These are phyloP conservation scores for Cheilosia soror DNA, from an alignment of 2,888 invertebrate genomes.

Conservation along the genomic window DNA sequence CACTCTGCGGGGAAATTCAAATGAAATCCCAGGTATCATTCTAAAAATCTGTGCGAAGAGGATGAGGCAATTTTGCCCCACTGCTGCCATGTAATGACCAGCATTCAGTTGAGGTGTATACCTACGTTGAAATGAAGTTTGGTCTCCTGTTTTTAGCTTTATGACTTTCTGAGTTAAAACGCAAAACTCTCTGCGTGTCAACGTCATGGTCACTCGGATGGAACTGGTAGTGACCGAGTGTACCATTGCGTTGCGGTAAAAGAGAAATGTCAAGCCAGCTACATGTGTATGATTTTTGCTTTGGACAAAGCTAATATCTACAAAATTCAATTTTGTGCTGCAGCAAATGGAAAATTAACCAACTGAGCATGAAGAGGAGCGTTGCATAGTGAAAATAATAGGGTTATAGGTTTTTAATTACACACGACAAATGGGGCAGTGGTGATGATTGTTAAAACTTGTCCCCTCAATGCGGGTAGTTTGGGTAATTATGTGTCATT, in stretches of 20 bases:
- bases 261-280: slow-evolving; percentile 15
- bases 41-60: too few relatives aligned
- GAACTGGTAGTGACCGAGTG: slow-evolving; percentile 18
- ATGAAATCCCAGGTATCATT: too few relatives aligned
- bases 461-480: too few relatives aligned
- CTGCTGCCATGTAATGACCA: neutral
- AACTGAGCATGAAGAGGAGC: neutral
- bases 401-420: too few relatives aligned
- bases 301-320: neutral
- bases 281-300: neutral
- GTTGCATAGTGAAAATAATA: too few relatives aligned
- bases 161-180: neutral
- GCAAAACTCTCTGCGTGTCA: neutral
- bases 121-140: slow-evolving; percentile 22
- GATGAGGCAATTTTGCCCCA: too few relatives aligned
- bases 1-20: too few relatives aligned
- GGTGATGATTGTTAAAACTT: too few relatives aligned
- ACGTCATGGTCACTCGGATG: slow-evolving; percentile 1
- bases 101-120: neutral
- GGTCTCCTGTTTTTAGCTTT: slow-evolving; percentile 28
- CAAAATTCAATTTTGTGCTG: slow-evolving; percentile 1
- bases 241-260: slow-evolving; percentile 29
- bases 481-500: too few relatives aligned
- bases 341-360: neutral
- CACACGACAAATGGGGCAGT: too few relatives aligned